Percentiles rank a stretch among this genome's conserved stretches.
Evolutionary conservation across 1,140 invertebrate species (phyloP).

Genomic region (Cotesia glomerata): DNA sequence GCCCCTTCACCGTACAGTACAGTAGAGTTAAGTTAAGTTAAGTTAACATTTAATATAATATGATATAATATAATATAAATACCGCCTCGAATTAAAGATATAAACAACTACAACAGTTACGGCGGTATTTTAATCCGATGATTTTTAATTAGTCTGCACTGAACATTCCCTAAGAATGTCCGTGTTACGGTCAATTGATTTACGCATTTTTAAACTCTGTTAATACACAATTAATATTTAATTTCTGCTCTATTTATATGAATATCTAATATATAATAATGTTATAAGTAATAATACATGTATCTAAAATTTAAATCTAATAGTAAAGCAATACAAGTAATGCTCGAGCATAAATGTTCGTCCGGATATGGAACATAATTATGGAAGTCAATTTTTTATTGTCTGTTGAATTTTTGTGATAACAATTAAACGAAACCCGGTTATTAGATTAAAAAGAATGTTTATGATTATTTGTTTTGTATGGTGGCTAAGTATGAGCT

Average conservation of each 20-base stretch:
- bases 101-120: neutral
- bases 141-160: constrained; percentile 12
- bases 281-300: too few relatives aligned
- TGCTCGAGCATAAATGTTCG: too few relatives aligned
- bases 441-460: constrained; percentile 11
- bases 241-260: too few relatives aligned
- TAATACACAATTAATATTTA: too few relatives aligned
- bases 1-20: constrained; percentile 2
- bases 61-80: too few relatives aligned
- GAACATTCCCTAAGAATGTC: constrained; percentile 14
- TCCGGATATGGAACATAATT: too few relatives aligned
- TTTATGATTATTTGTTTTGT: neutral
- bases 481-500: neutral
- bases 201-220: neutral
- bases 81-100: neutral
- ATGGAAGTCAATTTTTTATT: too few relatives aligned
- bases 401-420: neutral
- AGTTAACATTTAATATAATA: too few relatives aligned
- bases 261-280: too few relatives aligned
- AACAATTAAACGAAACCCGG: neutral
- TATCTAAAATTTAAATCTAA: too few relatives aligned
- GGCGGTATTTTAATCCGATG: constrained; percentile 15
- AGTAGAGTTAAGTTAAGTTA: too few relatives aligned
- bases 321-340: too few relatives aligned
- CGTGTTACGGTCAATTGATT: neutral